Conservation (phyloP, 2,888 invertebrate genomes). For the Apeira syringaria region DNA sequence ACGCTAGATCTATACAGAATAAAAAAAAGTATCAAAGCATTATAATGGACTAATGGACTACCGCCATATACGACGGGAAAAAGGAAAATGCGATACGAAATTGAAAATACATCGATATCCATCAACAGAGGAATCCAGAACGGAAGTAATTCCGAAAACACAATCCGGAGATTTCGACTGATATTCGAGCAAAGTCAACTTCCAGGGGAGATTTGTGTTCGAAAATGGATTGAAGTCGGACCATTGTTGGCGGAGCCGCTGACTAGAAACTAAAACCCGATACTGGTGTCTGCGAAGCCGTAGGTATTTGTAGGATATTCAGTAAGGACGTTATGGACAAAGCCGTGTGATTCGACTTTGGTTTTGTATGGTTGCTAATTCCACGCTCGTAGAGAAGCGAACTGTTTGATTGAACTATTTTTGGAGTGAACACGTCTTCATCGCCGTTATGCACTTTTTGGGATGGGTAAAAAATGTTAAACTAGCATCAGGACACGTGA, state of each 20-base stretch:
- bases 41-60: too few relatives aligned
- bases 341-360: background rate
- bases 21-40: too few relatives aligned
- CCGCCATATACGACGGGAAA: slow-evolving; percentile 15
- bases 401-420: too few relatives aligned
- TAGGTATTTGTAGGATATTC: slow-evolving; percentile 40
- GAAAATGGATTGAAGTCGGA: slow-evolving; percentile 67
- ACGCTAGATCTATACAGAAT: too few relatives aligned
- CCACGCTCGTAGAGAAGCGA: background rate
- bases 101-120: slow-evolving; percentile 32
- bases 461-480: too few relatives aligned
- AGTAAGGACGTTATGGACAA: slow-evolving; percentile 5
- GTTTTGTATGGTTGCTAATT: background rate
- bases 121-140: slow-evolving; percentile 36
- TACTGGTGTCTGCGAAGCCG: slow-evolving; percentile 43
- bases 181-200: slow-evolving; percentile 59
- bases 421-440: too few relatives aligned
- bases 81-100: slow-evolving; percentile 32
- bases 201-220: slow-evolving; percentile 64
- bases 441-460: too few relatives aligned
- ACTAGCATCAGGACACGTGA: too few relatives aligned
- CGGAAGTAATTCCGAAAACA: slow-evolving; percentile 63
- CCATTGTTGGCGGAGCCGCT: slow-evolving; percentile 59
- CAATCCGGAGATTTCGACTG: slow-evolving; percentile 55
- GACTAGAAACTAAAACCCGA: slow-evolving; percentile 55